Percentiles rank a stretch among this genome's conserved stretches.
These are phyloP conservation scores for Eurystomus gularis DNA, from an alignment of 2,113 vertebrate genomes.

Conservation along the genomic window DNA sequence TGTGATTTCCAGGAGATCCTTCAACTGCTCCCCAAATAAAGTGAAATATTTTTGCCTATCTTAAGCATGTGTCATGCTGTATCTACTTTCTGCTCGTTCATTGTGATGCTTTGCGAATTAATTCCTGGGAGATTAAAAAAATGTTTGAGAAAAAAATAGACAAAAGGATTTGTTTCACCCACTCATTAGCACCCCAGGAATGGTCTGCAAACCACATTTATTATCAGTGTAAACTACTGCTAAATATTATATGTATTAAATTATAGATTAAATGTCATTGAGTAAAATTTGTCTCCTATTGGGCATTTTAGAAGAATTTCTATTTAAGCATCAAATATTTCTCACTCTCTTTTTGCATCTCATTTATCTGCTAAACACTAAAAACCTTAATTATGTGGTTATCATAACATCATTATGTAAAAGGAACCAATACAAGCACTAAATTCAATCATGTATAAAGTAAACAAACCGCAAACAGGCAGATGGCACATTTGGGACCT, in stretches of 20 bases:
- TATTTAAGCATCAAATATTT: neutral
- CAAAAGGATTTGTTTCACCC: neutral
- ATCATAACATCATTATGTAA: constrained; percentile 20
- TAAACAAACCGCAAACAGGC: constrained; percentile 8
- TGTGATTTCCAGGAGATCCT: neutral
- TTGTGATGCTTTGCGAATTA: neutral
- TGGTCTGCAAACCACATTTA: neutral
- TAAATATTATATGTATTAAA: neutral
- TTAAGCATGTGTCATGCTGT: neutral
- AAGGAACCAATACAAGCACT: neutral
- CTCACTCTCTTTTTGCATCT: neutral
- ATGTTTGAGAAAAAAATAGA: neutral
- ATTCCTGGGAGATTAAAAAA: neutral
- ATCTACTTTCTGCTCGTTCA: neutral
- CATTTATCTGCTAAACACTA: neutral
- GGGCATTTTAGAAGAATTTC: neutral
- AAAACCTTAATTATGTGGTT: constrained; percentile 26
- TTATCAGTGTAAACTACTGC: neutral
- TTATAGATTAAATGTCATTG: neutral
- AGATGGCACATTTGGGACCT: constrained; percentile 55
- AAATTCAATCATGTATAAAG: constrained; percentile 38
- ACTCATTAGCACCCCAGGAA: neutral
- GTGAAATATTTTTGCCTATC: neutral
- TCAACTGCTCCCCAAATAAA: neutral
- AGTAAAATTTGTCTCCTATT: neutral